Percentiles rank a stretch among this genome's conserved stretches.
These are phyloP conservation scores for Oceanodroma leucorhoa DNA, from an alignment of 2,797 vertebrate species.

Conservation along the genomic window DNA sequence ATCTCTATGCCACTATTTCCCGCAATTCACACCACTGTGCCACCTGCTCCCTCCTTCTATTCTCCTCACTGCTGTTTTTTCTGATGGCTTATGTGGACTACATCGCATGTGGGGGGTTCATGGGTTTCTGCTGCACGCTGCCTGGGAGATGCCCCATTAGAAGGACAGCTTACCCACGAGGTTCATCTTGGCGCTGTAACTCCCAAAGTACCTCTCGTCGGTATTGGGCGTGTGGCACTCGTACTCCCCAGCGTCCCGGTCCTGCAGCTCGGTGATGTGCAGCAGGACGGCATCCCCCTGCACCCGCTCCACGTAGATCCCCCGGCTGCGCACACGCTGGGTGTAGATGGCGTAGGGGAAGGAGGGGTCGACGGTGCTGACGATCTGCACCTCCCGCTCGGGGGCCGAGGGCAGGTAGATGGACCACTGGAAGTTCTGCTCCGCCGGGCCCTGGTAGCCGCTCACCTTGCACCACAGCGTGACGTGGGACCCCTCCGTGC, in stretches of 20 bases:
- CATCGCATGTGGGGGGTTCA: accelerated
- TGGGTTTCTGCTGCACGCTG: accelerated
- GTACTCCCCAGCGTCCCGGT: conserved; percentile 84
- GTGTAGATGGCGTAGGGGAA: conserved; percentile 85
- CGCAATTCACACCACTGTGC: not conserved
- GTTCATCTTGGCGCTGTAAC: conserved; percentile 79
- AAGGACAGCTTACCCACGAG: conserved; percentile 71
- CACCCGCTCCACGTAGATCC: conserved; percentile 88
- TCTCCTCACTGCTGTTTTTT: not conserved
- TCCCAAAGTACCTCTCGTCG: conserved; percentile 71
- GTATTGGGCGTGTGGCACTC: conserved; percentile 90
- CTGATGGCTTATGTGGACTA: accelerated
- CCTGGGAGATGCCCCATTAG: accelerated
- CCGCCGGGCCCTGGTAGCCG: conserved; percentile 66
- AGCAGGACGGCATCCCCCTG: conserved; percentile 81
- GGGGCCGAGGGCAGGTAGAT: conserved; percentile 81
- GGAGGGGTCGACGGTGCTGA: conserved; percentile 84
- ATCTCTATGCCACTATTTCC: accelerated
- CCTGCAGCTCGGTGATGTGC: conserved; percentile 86
- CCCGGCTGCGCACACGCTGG: conserved; percentile 77
- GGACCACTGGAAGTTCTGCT: conserved; percentile 91
- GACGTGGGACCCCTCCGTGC: conserved; percentile 76
- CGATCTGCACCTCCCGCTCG: conserved; percentile 83
- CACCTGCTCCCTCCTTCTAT: not conserved
- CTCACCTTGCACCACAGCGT: conserved; percentile 81